Conservation (phyloP, 35 echinoderm and acorn worm genomes). For the Chiridota heheva region DNA sequence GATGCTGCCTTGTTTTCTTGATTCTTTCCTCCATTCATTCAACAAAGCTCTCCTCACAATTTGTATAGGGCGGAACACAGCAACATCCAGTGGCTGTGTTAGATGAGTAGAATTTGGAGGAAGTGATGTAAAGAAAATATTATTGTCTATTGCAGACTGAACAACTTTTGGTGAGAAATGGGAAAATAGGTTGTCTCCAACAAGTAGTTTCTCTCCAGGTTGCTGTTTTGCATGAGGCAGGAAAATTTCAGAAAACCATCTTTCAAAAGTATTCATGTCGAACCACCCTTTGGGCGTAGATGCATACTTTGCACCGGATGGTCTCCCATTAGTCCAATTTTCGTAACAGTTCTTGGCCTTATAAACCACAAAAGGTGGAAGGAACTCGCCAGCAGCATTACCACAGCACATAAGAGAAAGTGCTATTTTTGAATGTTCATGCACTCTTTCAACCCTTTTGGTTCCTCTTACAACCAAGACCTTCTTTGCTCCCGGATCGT, state of each 20-base stretch:
- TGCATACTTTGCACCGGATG: slow-evolving; percentile 25
- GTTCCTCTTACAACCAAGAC: slow-evolving; percentile 20
- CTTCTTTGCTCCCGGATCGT: slow-evolving; percentile 26
- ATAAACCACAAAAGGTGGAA: slow-evolving; percentile 15
- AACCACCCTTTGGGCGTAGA: slow-evolving; percentile 35
- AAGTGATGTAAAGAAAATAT: slow-evolving; percentile 31
- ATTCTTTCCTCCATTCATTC: neutral
- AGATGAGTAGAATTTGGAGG: slow-evolving; percentile 44
- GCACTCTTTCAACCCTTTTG: neutral
- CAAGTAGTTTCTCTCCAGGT: slow-evolving; percentile 19
- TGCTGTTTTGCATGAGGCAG: slow-evolving; percentile 1
- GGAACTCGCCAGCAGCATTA: neutral
- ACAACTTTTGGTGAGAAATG: slow-evolving; percentile 39
- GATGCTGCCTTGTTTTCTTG: slow-evolving; percentile 24
- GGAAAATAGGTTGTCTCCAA: slow-evolving; percentile 26
- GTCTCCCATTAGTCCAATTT: slow-evolving; percentile 1
- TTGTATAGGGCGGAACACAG: slow-evolving; percentile 22
- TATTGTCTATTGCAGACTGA: neutral
- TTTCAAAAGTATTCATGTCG: slow-evolving; percentile 16
- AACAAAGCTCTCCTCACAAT: neutral
- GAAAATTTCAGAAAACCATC: slow-evolving; percentile 31
- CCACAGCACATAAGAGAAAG: slow-evolving; percentile 25
- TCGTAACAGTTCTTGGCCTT: neutral
- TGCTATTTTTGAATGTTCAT: slow-evolving; percentile 11
- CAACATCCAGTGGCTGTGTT: slow-evolving; percentile 47